Percentiles rank a stretch among this genome's conserved stretches.
These are phyloP conservation scores for Blastobasis adustella DNA, from an alignment of 2,888 invertebrate species.

Conservation along the genomic window DNA sequence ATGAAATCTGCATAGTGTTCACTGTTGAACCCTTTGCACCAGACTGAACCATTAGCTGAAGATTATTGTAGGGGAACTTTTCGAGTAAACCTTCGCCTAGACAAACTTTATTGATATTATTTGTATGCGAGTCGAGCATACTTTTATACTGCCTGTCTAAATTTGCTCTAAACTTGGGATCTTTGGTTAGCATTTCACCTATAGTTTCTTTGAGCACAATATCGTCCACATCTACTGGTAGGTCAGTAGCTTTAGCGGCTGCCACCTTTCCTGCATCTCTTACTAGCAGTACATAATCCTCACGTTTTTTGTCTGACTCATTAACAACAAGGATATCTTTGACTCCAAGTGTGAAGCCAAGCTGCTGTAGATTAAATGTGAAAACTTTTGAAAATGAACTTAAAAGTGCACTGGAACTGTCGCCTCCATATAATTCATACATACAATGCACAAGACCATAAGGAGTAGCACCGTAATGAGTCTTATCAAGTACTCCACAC, in stretches of 20 bases:
- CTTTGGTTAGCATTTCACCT: constrained; percentile 80
- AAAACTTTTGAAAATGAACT: constrained; percentile 95
- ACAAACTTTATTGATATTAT: constrained; percentile 91
- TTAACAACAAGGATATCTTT: constrained; percentile 91
- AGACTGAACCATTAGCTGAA: constrained; percentile 98
- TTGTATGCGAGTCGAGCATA: constrained; percentile 87
- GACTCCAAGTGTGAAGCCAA: constrained; percentile 96
- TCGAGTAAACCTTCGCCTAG: constrained; percentile 89
- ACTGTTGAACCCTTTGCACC: constrained; percentile 99
- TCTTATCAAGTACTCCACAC: constrained; percentile 95
- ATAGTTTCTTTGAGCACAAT: constrained; percentile 79
- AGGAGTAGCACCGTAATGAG: constrained; percentile 95
- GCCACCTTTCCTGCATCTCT: constrained; percentile 77
- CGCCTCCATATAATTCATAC: constrained; percentile 95
- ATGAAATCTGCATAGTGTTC: constrained; percentile 99
- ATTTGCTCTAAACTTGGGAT: constrained; percentile 85
- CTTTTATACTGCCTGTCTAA: constrained; percentile 90
- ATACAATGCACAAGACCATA: constrained; percentile 96
- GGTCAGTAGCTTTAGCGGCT: constrained; percentile 81
- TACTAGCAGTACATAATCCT: constrained; percentile 79
- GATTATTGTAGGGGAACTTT: constrained; percentile 94
- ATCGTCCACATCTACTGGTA: constrained; percentile 74
- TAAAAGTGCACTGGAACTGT: constrained; percentile 85
- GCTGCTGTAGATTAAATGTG: constrained; percentile 89
- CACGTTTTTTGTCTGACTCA: constrained; percentile 83